Evolutionary conservation across 2,797 vertebrate species (phyloP).

Genomic region (Molossus molossus): DNA sequence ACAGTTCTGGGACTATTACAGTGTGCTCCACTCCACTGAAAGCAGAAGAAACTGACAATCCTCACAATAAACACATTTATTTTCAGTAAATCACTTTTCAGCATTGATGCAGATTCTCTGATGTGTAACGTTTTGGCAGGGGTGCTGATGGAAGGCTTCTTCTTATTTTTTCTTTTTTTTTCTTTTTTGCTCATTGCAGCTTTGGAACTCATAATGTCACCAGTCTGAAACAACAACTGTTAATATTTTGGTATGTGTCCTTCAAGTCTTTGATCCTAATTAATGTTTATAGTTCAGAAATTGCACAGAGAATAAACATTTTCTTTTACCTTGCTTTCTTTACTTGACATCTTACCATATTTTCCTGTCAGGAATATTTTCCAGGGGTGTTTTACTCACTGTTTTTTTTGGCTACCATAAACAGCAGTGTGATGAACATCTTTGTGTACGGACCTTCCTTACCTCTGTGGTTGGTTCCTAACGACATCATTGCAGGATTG

Average conservation of each 20-base stretch:
- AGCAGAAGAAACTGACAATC: neutral
- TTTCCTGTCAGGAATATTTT: constrained; percentile 25
- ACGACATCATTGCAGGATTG: neutral
- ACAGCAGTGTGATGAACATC: neutral
- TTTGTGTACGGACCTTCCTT: constrained; percentile 9
- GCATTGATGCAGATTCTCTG: neutral
- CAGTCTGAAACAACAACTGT: constrained; percentile 37
- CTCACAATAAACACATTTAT: neutral
- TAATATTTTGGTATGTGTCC: constrained; percentile 30
- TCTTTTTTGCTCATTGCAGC: neutral
- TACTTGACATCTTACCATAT: neutral
- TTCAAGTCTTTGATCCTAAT: neutral
- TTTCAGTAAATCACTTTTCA: constrained; percentile 57
- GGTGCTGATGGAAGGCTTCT: neutral
- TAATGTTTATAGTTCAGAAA: neutral
- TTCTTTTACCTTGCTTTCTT: constrained; percentile 18
- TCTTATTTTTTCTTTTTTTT: neutral
- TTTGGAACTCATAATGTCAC: neutral
- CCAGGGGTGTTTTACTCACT: neutral
- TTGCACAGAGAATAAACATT: neutral
- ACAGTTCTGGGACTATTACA: neutral
- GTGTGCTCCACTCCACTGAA: fast-evolving
- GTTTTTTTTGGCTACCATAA: neutral
- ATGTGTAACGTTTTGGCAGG: neutral
- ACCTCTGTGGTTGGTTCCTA: neutral